Base-by-base conservation (phyloP, 2,888 invertebrate species). In the Dermolepida albohirtum region DNA sequence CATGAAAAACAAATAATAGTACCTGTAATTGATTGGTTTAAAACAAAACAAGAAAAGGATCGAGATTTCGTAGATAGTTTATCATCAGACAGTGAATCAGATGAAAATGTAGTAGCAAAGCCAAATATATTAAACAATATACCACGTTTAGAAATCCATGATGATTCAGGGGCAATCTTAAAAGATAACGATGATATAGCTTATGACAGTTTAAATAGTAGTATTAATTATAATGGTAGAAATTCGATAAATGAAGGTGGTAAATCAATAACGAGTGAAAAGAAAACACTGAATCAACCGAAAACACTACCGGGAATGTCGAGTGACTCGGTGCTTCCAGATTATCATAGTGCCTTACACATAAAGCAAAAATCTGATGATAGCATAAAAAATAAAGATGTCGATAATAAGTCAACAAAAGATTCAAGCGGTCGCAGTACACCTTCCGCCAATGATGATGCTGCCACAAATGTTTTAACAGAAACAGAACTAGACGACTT, bases 401-500 rank as follows among this genome's bases (percentile, higher is more conserved):
- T 12, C 43, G 47, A 67, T 55, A 75, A 78, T 49, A 62, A 67
- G 34, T 67, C 66, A 2, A 74, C 70, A 17, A 83, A 77, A 0
- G 82, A 80, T 1, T 80, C 81, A 75, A 77, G 85, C 76, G 76
- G 87, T 74, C 76, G 88, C 75, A 80, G 87, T 79, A 88, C 83
- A 75, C 87, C 84, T 0, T 86, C 86, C 73, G 92, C 92, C 0
- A 74, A 73, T 59, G 81, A 81, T 49, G 92, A 92, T 74, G 86
- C 87, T 1, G 90, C 90, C 0, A 91, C 91, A 0, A 88, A 91
- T 0, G 92, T 89, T 1, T 84, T 94, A 10, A 94, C 94, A 0
- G 95, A 95, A 81, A 94, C 94, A 0, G 95, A 95, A 78, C 84
- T 94, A n/a, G 93, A 93, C 75, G 92, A 93, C 78, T 87, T 92